phyloP scores from a whole-genome alignment of 2,888 invertebrate species.

The Cremastinae sp. region DNA sequence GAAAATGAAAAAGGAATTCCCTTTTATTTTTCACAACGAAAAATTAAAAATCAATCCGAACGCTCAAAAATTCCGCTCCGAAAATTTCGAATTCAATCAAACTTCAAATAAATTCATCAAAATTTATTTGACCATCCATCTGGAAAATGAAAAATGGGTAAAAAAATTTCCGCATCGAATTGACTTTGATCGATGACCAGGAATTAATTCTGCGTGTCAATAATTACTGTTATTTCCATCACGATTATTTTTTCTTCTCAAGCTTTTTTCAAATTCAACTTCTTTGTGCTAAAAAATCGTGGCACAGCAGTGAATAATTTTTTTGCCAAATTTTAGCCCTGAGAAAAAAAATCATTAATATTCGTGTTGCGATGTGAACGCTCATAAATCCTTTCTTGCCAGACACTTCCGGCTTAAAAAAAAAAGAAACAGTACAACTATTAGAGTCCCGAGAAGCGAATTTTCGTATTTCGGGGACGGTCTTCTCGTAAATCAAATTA shows the following conservation, averaged over 20 bases:
- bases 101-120: too few relatives aligned
- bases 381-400: conserved; percentile 50
- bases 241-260: background rate
- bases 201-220: conserved; percentile 19
- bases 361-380: conserved; percentile 19
- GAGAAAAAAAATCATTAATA: conserved; percentile 18
- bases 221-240: background rate
- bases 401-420: conserved; percentile 44
- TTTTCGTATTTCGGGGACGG: conserved; percentile 49
- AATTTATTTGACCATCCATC: background rate
- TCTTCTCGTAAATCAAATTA: conserved; percentile 61
- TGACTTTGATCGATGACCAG: conserved; percentile 41
- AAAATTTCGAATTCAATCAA: background rate
- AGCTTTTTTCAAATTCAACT: background rate
- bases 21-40: background rate
- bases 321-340: conserved; percentile 20
- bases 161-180: too few relatives aligned
- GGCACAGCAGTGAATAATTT: conserved; percentile 7
- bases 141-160: conserved; percentile 1
- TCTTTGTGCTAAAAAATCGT: background rate
- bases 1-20: conserved; percentile 6
- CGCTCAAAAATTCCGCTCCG: background rate
- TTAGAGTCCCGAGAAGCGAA: conserved; percentile 31
- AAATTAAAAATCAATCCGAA: background rate
- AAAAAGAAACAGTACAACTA: conserved; percentile 34